Evolutionary conservation across 2,888 invertebrate species (phyloP).

Genomic region (Buathra laborator): DNA sequence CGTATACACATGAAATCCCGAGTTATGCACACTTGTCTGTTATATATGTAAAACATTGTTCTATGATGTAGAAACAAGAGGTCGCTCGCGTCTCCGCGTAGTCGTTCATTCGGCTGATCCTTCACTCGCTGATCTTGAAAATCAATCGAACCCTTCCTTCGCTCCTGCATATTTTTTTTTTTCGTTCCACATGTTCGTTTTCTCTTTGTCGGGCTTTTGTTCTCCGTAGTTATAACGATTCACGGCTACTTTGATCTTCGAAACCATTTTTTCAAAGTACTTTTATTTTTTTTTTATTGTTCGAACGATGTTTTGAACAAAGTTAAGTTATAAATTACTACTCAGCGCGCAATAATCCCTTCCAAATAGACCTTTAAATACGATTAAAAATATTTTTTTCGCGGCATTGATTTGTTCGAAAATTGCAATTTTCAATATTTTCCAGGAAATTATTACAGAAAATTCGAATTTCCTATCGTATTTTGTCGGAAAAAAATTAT

Average conservation of each 20-base stretch:
- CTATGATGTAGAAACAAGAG: conserved; percentile 37
- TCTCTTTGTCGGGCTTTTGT: conserved; percentile 16
- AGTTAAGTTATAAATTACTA: neutral
- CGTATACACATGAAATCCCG: neutral
- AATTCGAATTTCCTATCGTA: too few relatives aligned
- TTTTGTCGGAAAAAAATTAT: too few relatives aligned
- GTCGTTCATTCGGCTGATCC: conserved; percentile 52
- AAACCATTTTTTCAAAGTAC: conserved; percentile 13
- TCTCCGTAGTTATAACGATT: conserved; percentile 1
- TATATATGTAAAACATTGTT: conserved; percentile 21
- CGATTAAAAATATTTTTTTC: too few relatives aligned
- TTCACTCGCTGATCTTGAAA: conserved; percentile 52
- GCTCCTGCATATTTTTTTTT: conserved; percentile 17
- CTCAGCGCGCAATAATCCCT: neutral
- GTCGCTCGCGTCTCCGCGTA: conserved; percentile 45
- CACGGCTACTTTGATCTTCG: conserved; percentile 54
- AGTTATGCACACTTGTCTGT: neutral
- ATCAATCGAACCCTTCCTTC: conserved; percentile 37
- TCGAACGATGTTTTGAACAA: neutral
- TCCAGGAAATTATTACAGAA: too few relatives aligned
- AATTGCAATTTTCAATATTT: too few relatives aligned
- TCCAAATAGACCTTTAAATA: too few relatives aligned
- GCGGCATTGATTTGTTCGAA: too few relatives aligned
- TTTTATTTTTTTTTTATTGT: conserved; percentile 7
- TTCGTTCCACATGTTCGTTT: neutral